Evolutionary conservation across 2,888 invertebrate species (phyloP).

Genomic region (Drosophila diplacantha): DNA sequence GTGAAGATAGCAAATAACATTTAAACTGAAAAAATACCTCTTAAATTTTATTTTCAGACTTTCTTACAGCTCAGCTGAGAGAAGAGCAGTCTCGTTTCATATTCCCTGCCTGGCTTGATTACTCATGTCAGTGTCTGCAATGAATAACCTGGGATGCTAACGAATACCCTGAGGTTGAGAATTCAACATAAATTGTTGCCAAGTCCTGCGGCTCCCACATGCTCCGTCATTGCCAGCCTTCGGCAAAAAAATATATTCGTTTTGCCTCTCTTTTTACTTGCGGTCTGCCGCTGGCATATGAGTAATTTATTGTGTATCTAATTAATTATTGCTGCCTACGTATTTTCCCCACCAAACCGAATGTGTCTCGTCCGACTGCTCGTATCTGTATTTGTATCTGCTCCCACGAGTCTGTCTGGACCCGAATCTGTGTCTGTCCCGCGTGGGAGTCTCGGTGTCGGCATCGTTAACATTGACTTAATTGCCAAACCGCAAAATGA

Average conservation of each 20-base stretch:
- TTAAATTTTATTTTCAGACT: too few species aligned
- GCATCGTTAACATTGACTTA: conserved; percentile 46
- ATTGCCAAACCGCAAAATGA: conserved; percentile 51
- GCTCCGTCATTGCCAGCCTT: conserved; percentile 17
- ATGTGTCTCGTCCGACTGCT: conserved; percentile 22
- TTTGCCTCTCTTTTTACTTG: conserved; percentile 23
- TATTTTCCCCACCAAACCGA: conserved; percentile 42
- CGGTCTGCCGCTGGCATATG: conserved; percentile 54
- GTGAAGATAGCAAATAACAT: too few species aligned
- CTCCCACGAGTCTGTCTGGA: conserved; percentile 1
- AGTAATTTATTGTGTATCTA: conserved; percentile 67
- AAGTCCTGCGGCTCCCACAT: conserved; percentile 11
- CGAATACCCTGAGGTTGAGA: conserved; percentile 14
- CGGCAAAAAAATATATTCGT: conserved; percentile 20
- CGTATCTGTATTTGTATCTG: conserved; percentile 18
- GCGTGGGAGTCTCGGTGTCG: conserved; percentile 25
- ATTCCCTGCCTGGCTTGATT: not conserved
- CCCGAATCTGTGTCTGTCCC: conserved; percentile 11
- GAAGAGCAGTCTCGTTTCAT: not conserved
- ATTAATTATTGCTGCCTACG: conserved; percentile 66
- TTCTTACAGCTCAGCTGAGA: not conserved
- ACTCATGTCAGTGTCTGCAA: conserved; percentile 7
- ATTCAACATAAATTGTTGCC: conserved; percentile 29
- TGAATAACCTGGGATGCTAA: conserved; percentile 7
- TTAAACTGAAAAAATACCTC: not conserved